Evolutionary conservation across 2,113 vertebrate genomes (phyloP), one percentile per base, ranked within the genome.

Genomic region (Apodemus sylvaticus): DNA sequence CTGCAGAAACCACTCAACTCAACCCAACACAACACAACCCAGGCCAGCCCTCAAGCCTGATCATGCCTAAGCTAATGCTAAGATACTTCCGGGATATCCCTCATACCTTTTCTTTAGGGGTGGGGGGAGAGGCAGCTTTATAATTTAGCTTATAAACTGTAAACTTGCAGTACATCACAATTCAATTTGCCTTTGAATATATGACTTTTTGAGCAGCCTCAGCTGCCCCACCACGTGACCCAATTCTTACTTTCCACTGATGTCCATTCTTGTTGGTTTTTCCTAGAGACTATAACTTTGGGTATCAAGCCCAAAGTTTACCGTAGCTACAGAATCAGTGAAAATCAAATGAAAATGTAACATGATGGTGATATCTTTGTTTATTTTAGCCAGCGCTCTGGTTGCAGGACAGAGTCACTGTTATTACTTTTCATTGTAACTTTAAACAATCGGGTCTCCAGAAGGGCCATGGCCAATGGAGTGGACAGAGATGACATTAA

Each of bases 311-410:
- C 34, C 48, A 2, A 93, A 86, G 60, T 71, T 81, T 81, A 68
- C 22, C 45, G 45, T 53, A 76, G 34, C 74, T 31, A 79, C 1
- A 86, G 60, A 91, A 93, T 90, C 45, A 81, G 68, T 85, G 64
- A 94, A 92, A 64, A 95, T 62, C 53, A 89, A 90, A 86, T 24
- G 58, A 86, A 90, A 89, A 66, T 91, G 78, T 58, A 51, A 93
- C n/a, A 29, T 36, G 89, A 89, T 74, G 36, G 76, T 39, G 60
- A 85, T 78, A 12, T 51, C 31, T 36, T 3, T 58, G 77, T 91
- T 96, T 64, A 58, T 29, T 64, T 62, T 94, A 58, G 22, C 64
- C 42, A 86, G 51, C 10, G 74, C 5, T 29, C 53, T 96, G 24
- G n/a, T 17, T 36, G 29, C 19, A 58, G 22, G 34, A 48, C 34